Evolutionary conservation across 2,113 vertebrate species (phyloP), one percentile per base, ranked within the genome.

Genomic region (Barnardius zonarius): DNA sequence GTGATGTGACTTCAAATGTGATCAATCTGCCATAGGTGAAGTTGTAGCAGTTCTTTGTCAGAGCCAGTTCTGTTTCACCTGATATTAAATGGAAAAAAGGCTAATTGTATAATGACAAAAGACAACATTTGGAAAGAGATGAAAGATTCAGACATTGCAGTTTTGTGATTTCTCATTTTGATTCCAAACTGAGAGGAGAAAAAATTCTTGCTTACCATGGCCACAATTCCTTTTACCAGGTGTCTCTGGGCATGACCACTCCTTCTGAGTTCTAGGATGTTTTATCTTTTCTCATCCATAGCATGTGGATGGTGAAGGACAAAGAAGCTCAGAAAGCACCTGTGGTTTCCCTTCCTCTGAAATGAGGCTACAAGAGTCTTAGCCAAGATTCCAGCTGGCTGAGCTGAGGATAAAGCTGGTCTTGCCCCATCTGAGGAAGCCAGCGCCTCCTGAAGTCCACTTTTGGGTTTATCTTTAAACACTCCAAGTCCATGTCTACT

Each of bases 1-100:
- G 83, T 93, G 95, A 97, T 93, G 30, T 28, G 88, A 86, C 88
- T 93, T 92, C 82, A 94, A 87, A 91, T 92, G 70, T 72, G 80
- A 90, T 88, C 48, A 22, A 70, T 72, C 81, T 93, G 87, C 93
- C 44, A 31, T 70, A 61, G 86, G 81, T 91, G 78, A 95, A 89
- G 77, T 83, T 55, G 83, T 63, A 74, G 91, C 57, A 78, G 55
- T 74, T 91, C 74, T 76, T 90, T 80, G 81, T 94, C 86, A 91
- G 88, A 93, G 90, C 43, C 76, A 70, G 82, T 91, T 86, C 66
- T 84, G 73, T 94, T 92, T 95, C 73, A 88, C 92, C 76, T 79
- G 77, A 48, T 51, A 52, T 75, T 46, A 77, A 69, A 51, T 37
- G 66, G 93, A 85, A 94, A 69, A 93, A 94, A 86, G 83, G 39